A percentile compares a stretch with the other conserved stretches of the same genome.
Conservation (phyloP, 2,888 invertebrate genomes). For the Thymelicus sylvestris region DNA sequence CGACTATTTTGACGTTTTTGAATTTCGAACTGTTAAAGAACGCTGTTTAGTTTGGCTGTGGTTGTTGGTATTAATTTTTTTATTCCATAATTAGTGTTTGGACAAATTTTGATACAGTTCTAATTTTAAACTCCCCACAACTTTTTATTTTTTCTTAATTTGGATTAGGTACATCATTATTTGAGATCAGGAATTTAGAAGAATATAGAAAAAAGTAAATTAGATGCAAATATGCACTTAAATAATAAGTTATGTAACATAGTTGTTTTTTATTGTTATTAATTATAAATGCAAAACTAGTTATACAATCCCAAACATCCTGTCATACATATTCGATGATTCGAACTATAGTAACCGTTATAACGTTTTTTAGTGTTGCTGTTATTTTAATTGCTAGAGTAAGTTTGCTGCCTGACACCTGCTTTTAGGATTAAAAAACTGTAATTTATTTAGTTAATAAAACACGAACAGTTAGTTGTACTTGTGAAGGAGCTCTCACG, state of each 20-base stretch:
- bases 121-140: neutral
- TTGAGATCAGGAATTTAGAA: no score
- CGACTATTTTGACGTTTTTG: constrained; percentile 71
- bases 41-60: neutral
- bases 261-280: no score
- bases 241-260: no score
- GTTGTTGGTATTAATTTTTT: neutral
- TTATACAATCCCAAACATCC: no score
- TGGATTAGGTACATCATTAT: no score
- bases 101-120: neutral
- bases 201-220: no score
- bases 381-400: neutral
- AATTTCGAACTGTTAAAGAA: constrained; percentile 40
- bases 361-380: neutral
- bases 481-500: no score
- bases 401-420: neutral
- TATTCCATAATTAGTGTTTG: neutral
- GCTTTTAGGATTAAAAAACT: neutral
- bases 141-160: no score
- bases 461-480: no score
- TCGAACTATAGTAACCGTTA: neutral
- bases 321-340: neutral
- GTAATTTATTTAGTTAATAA: neutral
- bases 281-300: no score
- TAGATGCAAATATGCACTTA: no score